Conservation (phyloP, 2,888 invertebrate species). For the Acanthosepion lycidas region DNA sequence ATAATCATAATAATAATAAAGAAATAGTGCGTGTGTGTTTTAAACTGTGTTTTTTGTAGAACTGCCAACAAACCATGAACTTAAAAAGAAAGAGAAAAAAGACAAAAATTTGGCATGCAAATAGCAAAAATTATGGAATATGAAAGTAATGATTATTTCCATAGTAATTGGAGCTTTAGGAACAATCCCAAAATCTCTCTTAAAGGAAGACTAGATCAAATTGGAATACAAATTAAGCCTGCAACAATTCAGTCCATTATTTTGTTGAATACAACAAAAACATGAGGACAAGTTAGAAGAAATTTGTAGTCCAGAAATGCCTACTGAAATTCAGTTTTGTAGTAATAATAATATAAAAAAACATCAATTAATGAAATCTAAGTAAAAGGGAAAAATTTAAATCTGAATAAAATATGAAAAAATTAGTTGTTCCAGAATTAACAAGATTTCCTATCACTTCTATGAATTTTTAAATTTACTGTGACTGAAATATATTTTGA, state of each 20-base stretch:
- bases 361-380: background rate
- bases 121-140: conserved; percentile 23
- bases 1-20: background rate
- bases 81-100: background rate
- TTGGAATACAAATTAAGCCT: conserved; percentile 1
- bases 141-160: no score
- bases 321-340: background rate
- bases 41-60: background rate
- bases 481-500: no score
- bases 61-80: background rate
- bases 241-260: background rate
- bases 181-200: background rate
- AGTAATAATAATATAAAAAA: background rate
- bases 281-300: background rate
- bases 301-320: background rate
- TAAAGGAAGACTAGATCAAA: background rate
- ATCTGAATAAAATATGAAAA: background rate
- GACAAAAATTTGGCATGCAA: background rate
- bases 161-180: background rate
- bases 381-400: background rate
- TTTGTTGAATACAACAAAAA: background rate
- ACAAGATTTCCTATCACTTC: no score
- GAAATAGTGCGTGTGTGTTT: background rate
- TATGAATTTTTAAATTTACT: no score
- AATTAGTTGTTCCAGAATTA: background rate